Percentiles rank a stretch among this genome's conserved stretches.
These are phyloP conservation scores for Bombus superbus DNA, from an alignment of 1,140 invertebrate species.

Conservation along the genomic window DNA sequence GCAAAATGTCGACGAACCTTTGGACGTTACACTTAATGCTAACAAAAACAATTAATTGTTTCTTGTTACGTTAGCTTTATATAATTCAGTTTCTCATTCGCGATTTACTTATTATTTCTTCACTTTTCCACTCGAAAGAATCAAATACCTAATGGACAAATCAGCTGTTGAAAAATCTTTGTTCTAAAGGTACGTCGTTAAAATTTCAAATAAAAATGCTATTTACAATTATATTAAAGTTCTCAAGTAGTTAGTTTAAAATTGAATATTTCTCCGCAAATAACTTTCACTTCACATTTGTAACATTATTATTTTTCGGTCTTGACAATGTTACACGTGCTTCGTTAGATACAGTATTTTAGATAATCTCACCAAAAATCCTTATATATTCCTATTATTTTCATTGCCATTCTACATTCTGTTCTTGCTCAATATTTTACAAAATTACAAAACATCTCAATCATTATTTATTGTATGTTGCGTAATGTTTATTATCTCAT, in stretches of 20 bases:
- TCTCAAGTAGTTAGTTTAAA: not conserved
- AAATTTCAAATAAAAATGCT: not conserved
- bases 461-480: not conserved
- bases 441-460: not conserved
- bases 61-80: not conserved
- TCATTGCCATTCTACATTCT: not conserved
- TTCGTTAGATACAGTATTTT: not conserved
- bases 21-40: constrained; percentile 80
- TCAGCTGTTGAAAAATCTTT: not conserved
- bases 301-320: not conserved
- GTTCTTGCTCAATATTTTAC: not conserved
- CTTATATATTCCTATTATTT: not conserved
- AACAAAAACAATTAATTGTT: constrained; percentile 71
- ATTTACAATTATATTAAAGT: constrained; percentile 3
- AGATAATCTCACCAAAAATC: not conserved
- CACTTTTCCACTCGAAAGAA: not conserved
- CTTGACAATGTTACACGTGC: not conserved
- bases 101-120: not conserved
- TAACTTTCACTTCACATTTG: not conserved
- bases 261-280: not conserved
- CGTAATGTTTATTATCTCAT: not conserved
- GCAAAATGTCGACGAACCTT: constrained; percentile 76
- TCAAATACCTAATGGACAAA: not conserved
- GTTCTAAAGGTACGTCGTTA: not conserved
- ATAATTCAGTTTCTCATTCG: not conserved